Base-by-base conservation (phyloP, 2,113 vertebrate species). In the Colinus virginianus region DNA sequence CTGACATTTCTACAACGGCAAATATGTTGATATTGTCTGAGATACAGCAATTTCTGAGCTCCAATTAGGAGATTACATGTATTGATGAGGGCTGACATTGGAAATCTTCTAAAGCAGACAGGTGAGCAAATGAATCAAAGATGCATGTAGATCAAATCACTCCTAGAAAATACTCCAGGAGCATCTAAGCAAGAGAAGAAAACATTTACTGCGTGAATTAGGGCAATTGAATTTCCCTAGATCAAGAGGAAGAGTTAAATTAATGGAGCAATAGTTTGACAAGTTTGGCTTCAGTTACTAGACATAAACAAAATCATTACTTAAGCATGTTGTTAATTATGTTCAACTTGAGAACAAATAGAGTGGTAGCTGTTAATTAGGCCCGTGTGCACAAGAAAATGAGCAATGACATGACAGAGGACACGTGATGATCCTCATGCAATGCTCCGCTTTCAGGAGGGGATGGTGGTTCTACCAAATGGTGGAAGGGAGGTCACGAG, bases 1-100 rank as follows among this genome's bases (percentile, higher is more conserved):
- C 95, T 95, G 84, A 22, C 78, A 67, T 93, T 96, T 94, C 86
- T 61, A 28, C 48, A 42, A 80, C 67, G 69, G 77, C 86, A 70
- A 59, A 78, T 75, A 58, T 76, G 95, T 93, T 96, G 96, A 96
- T 95, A 95, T 94, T 91, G 93, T 94, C 96, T 96, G 95, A 93
- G 91, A 90, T 96, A 95, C 90, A 93, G 94, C 90, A 95, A 88
- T 61, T 95, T 79, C 49, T 92, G 82, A 74, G 91, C 94, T 94
- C 93, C 80, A 94, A 94, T 95, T 95, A 96, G 93, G 78, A 80
- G 94, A 95, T 89, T 49, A 53, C 86, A 92, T 93, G 94, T 95
- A 96, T 87, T 94, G 90, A 85, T 87, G 82, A 87, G 48, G 81
- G 36, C 38, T 76, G 83, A 69, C 9, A 55, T 64, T 84, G 28